Conservation (phyloP, 1,140 invertebrate genomes). For the Drosophila ogumai region DNA sequence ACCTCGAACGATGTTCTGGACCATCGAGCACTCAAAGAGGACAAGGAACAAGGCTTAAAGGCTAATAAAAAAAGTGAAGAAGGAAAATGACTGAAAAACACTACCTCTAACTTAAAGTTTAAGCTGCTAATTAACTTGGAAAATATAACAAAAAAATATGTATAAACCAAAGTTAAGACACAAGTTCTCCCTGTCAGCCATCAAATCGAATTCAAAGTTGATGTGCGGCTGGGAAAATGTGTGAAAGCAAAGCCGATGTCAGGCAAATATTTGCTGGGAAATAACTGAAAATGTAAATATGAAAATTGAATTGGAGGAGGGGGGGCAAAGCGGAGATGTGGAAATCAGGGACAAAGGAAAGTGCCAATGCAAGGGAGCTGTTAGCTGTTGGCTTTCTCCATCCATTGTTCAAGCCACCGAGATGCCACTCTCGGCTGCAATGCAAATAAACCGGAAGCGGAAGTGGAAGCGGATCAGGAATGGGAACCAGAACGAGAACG, state of each 20-base stretch:
- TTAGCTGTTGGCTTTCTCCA: constrained; percentile 14
- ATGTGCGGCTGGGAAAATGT: constrained; percentile 38
- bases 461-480: constrained; percentile 33
- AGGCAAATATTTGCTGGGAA: constrained; percentile 66
- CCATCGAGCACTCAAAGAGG: neutral
- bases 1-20: neutral
- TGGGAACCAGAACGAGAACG: neutral
- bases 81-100: too few relatives aligned
- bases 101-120: neutral
- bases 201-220: constrained; percentile 62
- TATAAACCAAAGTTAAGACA: constrained; percentile 5
- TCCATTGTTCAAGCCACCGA: constrained; percentile 22
- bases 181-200: constrained; percentile 14
- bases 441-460: constrained; percentile 40
- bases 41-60: neutral
- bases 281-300: constrained; percentile 71
- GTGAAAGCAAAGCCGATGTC: constrained; percentile 31
- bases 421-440: constrained; percentile 7
- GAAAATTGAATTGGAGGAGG: constrained; percentile 43
- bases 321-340: neutral
- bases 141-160: neutral
- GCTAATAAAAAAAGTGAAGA: neutral
- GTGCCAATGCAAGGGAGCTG: neutral
- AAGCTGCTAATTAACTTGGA: neutral
- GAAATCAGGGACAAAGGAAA: constrained; percentile 12